Percentiles rank a stretch among this genome's conserved stretches.
phyloP scores from a whole-genome alignment of 2,888 invertebrate species.

The Dermolepida albohirtum region DNA sequence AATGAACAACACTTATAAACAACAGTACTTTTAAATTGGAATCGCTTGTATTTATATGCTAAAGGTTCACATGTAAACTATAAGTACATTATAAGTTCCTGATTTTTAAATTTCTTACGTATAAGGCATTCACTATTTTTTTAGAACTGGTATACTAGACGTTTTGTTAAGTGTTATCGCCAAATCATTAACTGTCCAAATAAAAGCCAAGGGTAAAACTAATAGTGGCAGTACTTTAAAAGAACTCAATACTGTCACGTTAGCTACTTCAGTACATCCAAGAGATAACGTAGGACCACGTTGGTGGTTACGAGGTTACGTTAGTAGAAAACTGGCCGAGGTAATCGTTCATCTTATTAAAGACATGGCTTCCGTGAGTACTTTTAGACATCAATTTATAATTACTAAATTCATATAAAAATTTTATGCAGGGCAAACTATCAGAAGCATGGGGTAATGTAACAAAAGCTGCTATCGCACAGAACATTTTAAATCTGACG shows the following conservation, averaged over 20 bases:
- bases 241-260: slow-evolving; percentile 69
- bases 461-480: slow-evolving; percentile 89
- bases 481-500: slow-evolving; percentile 86
- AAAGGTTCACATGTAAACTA: neutral
- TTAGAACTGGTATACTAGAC: slow-evolving; percentile 83
- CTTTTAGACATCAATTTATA: neutral
- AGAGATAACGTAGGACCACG: slow-evolving; percentile 69
- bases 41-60: no score
- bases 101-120: neutral
- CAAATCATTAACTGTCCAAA: slow-evolving; percentile 90
- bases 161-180: slow-evolving; percentile 92
- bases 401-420: slow-evolving; percentile 1
- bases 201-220: slow-evolving; percentile 77
- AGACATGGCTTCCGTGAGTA: slow-evolving; percentile 90
- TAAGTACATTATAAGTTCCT: slow-evolving; percentile 2
- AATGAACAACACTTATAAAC: no score
- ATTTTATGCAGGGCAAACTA: slow-evolving; percentile 78
- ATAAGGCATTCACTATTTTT: neutral
- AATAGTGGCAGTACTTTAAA: slow-evolving; percentile 64
- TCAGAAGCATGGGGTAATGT: slow-evolving; percentile 88
- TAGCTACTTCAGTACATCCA: slow-evolving; percentile 72
- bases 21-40: no score
- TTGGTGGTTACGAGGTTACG: slow-evolving; percentile 92
- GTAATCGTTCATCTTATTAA: slow-evolving; percentile 88
- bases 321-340: slow-evolving; percentile 87